These are phyloP conservation scores for Thera obeliscata DNA, from an alignment of 2,888 invertebrate species.

Conservation along the genomic window DNA sequence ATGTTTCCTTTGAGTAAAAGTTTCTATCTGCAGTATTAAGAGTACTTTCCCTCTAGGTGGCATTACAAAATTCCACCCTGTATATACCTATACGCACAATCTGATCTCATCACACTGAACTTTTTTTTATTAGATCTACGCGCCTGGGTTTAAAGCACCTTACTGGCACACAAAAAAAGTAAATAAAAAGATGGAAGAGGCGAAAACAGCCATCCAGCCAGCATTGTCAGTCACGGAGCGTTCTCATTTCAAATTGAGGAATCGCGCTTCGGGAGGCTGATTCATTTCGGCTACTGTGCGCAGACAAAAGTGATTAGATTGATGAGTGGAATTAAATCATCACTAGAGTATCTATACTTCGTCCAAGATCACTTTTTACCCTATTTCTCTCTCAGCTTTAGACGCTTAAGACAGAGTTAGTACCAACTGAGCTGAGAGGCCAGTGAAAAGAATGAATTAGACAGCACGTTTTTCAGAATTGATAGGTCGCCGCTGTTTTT, in stretches of 20 bases:
- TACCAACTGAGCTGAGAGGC: no score
- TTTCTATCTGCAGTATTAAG: no score
- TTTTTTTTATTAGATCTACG: conserved; percentile 30
- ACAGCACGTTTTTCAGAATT: no score
- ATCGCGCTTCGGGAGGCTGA: conserved; percentile 42
- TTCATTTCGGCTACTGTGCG: conserved; percentile 41
- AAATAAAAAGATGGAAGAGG: conserved; percentile 49
- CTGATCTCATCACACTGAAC: background rate
- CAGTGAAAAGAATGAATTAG: no score
- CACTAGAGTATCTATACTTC: background rate
- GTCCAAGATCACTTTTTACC: no score
- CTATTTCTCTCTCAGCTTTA: no score
- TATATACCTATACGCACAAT: no score
- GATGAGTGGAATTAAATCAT: conserved; percentile 6
- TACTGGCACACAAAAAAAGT: conserved; percentile 53
- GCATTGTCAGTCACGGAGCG: conserved; percentile 53
- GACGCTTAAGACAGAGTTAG: no score
- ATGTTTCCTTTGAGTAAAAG: no score
- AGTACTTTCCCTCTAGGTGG: no score
- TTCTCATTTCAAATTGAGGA: conserved; percentile 41
- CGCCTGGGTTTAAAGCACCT: conserved; percentile 38
- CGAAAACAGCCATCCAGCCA: conserved; percentile 41
- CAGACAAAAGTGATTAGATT: conserved; percentile 5
- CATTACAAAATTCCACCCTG: no score
- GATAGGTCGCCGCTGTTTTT: no score